Base-by-base conservation (phyloP, 2,797 vertebrate genomes). In the Sylvia borin region DNA sequence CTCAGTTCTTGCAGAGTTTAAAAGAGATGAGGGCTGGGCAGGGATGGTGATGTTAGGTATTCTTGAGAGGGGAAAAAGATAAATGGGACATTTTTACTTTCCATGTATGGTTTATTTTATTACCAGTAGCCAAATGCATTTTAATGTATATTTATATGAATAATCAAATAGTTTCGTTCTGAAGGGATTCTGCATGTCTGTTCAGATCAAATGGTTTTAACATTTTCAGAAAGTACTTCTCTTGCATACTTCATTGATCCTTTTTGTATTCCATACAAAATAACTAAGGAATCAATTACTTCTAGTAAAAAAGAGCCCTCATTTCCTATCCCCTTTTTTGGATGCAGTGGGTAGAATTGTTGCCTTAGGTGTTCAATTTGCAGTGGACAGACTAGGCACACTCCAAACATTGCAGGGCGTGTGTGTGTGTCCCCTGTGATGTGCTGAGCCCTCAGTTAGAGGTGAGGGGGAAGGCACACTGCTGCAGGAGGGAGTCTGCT, bases 401-500 rank as follows among this genome's bases (percentile, higher is more conserved):
- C 62, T 64, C 47, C 22, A 40, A 1, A 19, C 8, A 6, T 7
- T 1, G 0, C 29, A 42, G 48, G 18, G 50, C 4, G 0, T 0
- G 13, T 16, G 26, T 16, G 25, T 43, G 50, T 67, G 12, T 55
- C 26, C 58, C 45, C 31, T 43, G 16, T 13, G 57, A 4, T 26
- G 42, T 47, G 42, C 14, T 6, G 24, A 7, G 31, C 7, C 16
- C 19, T 50, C 38, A 10, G 0, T 10, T 3, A 27, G 47, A 53
- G 91, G 58, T 5, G 4, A n/a, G 16, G 13, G 24, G 6, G 8
- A 36, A 38, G 26, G 21, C 57, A 11, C 32, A 1, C 10, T 62
- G 14, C 53, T 84, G 38, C 45, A 27, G 7, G 5, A 40, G 62
- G n/a, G 26, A 29, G 4, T 45, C 22, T 61, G 31, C 47, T 40